A percentile compares a stretch with the other conserved stretches of the same genome.
Evolutionary conservation across 2,888 invertebrate genomes (phyloP).

Genomic region (Linnaemya tessellans): DNA sequence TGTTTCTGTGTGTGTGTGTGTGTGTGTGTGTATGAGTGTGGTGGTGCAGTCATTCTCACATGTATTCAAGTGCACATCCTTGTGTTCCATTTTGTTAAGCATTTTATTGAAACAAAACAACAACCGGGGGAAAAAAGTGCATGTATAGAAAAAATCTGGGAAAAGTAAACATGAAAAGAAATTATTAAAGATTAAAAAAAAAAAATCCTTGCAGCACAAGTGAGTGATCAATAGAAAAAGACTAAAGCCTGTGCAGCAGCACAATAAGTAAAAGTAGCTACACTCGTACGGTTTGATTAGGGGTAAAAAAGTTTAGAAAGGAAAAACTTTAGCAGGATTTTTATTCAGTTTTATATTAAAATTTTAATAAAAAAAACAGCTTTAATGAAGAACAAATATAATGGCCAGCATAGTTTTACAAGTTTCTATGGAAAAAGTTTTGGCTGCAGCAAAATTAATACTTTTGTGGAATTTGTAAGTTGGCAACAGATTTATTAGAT

Average conservation of each 20-base stretch:
- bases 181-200: conserved; percentile 45
- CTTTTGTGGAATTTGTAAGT: too few species aligned
- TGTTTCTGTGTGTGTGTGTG: too few species aligned
- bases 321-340: not conserved
- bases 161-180: conserved; percentile 41
- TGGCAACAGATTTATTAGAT: too few species aligned
- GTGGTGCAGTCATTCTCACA: not conserved
- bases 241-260: not conserved
- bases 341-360: not conserved
- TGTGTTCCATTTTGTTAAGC: conserved; percentile 13
- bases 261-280: not conserved
- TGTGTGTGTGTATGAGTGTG: too few species aligned
- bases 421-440: not conserved
- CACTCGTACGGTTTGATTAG: conserved; percentile 2
- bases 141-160: conserved; percentile 15
- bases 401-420: not conserved
- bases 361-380: conserved; percentile 1
- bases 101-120: conserved; percentile 33
- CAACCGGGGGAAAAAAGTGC: not conserved
- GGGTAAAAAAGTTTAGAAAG: not conserved
- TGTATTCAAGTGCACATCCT: conserved; percentile 45
- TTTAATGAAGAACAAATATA: not conserved
- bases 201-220: conserved; percentile 33
- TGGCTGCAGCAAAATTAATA: not conserved
- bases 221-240: conserved; percentile 26